Percentiles rank a stretch among this genome's conserved stretches.
Evolutionary conservation across 2,113 vertebrate genomes (phyloP).

Genomic region (Cyanoliseus patagonus): DNA sequence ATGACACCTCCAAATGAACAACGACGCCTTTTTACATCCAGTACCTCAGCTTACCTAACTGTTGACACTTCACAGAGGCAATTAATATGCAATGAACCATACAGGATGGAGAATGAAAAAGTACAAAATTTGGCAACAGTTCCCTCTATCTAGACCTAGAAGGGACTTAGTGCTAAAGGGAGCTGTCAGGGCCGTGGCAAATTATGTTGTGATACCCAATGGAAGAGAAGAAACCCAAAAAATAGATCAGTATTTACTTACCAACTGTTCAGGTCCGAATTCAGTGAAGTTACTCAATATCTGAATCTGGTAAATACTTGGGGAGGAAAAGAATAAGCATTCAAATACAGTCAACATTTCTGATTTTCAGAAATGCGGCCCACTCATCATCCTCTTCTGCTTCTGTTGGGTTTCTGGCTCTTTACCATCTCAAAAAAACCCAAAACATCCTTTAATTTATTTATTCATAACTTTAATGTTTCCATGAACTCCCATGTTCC

Average conservation of each 20-base stretch:
- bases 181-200: not conserved
- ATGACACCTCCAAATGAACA: conserved; percentile 8
- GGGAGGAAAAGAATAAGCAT: not conserved
- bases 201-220: not conserved
- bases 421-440: not conserved
- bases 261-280: not conserved
- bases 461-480: not conserved
- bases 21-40: conserved; percentile 5
- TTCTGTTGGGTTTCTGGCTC: conserved; percentile 15
- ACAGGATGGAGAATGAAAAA: not conserved
- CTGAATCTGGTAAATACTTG: not conserved
- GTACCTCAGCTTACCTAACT: conserved; percentile 33
- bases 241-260: not conserved
- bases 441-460: not conserved
- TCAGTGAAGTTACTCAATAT: not conserved
- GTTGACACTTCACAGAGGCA: conserved; percentile 2
- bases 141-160: not conserved
- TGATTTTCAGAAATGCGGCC: conserved; percentile 6
- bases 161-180: not conserved
- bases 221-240: not conserved
- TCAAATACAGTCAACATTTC: not conserved
- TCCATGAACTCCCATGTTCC: not conserved
- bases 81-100: conserved; percentile 28
- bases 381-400: not conserved
- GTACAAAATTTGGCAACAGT: conserved; percentile 1